A percentile compares a stretch with the other conserved stretches of the same genome.
Conservation (phyloP, 2,797 vertebrate genomes). For the Alectoris magna region DNA sequence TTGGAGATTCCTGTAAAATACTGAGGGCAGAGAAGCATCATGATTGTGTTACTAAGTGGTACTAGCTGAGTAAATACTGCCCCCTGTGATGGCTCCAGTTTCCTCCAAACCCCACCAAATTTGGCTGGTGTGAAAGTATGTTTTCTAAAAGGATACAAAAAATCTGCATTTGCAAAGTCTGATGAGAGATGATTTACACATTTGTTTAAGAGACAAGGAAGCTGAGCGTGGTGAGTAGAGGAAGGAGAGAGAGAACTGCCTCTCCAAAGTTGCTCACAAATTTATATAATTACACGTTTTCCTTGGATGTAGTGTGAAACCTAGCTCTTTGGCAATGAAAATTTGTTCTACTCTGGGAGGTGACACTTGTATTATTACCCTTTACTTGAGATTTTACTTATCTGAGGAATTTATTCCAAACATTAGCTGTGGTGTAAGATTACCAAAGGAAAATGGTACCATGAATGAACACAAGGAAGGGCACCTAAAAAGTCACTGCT, state of each 20-base stretch:
- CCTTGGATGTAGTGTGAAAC: neutral
- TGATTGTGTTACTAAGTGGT: neutral
- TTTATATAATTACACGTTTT: neutral
- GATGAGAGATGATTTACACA: neutral
- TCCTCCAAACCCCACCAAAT: neutral
- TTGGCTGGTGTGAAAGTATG: neutral
- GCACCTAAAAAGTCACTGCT: neutral
- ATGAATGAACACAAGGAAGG: neutral
- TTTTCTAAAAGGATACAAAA: neutral
- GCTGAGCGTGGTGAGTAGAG: neutral
- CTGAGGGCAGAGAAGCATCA: neutral
- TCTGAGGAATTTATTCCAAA: neutral
- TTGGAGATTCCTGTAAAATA: neutral
- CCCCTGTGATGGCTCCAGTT: neutral
- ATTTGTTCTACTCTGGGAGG: neutral
- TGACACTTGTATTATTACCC: neutral
- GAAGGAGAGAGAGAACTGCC: neutral
- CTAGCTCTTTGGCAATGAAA: neutral
- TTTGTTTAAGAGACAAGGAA: neutral
- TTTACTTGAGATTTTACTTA: neutral
- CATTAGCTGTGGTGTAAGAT: neutral
- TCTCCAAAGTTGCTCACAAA: neutral
- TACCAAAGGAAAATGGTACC: neutral
- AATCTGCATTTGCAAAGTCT: neutral
- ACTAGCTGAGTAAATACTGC: neutral